A percentile compares a stretch with the other conserved stretches of the same genome.
phyloP scores from a whole-genome alignment of 2,113 vertebrate species.

The Larimichthys crocea region DNA sequence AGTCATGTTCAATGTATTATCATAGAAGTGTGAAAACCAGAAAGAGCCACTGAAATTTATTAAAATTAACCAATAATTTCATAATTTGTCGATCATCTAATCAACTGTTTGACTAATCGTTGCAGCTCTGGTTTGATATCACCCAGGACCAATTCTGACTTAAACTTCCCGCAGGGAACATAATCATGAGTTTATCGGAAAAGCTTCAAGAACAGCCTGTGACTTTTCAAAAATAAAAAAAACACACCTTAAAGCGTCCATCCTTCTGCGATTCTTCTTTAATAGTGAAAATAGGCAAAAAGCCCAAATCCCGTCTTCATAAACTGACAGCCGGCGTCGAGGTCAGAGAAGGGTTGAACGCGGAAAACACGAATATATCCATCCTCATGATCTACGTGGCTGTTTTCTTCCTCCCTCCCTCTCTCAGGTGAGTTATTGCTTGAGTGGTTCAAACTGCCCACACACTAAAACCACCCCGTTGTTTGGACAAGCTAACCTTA shows the following conservation, averaged over 20 bases:
- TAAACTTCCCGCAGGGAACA: neutral
- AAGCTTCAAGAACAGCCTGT: neutral
- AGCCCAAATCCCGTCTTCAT: neutral
- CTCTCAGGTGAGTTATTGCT: conserved; percentile 16
- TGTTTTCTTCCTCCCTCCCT: neutral
- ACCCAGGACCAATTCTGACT: neutral
- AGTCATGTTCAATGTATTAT: neutral
- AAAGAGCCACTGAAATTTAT: neutral
- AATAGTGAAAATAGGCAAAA: neutral
- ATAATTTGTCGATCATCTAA: too few species aligned
- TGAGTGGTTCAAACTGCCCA: conserved; percentile 14
- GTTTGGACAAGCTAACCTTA: conserved; percentile 53
- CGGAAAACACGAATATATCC: conserved; percentile 13
- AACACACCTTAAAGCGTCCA: neutral
- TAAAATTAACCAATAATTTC: neutral
- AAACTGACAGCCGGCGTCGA: conserved; percentile 4
- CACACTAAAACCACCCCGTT: conserved; percentile 15
- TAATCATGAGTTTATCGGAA: neutral
- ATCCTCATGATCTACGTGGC: neutral
- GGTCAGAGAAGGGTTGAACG: neutral
- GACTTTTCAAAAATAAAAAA: neutral
- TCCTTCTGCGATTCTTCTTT: neutral
- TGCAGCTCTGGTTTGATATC: neutral
- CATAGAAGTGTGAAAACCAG: neutral
- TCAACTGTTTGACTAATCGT: neutral